Evolutionary conservation across 2,113 vertebrate species (phyloP), one percentile per base, ranked within the genome.

Genomic region (Myiagra hebetior): DNA sequence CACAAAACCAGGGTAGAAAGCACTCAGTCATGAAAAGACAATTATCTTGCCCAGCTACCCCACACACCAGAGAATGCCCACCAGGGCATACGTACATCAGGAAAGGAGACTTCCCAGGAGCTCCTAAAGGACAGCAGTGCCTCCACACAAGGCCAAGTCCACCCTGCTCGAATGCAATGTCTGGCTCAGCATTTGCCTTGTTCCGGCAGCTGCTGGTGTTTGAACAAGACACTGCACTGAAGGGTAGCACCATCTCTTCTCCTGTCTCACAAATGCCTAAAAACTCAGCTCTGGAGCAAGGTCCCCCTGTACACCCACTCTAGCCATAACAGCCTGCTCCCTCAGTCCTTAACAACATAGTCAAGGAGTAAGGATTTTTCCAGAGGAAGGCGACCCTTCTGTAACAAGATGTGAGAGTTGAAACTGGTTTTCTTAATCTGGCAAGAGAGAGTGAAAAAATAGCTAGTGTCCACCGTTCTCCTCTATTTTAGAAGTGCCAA

Each of bases 261-360:
- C 16, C 37, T 20, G 27, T 37, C 42, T 33, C 73, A 56, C 4
- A 35, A 63, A 63, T 6, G 3, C 17, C n/a, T n/a, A 49, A 65
- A 44, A 83, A 11, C 8, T 39, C 27, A 46, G 19, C 15, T 47
- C 35, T 1, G 4, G 28, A 41, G 52, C 31, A 81, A 74, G n/a
- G 52, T 2, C 3, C 9, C 16, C 21, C 39, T 35, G 28, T 31
- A 23, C 4, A 2, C 28, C 60, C n/a, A n/a, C 46, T 50, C 31
- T 19, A 50, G 44, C 26, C 26, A 12, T 1, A 26, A 7, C 13
- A 76, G 21, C 13, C 27, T 85, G 11, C 11, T 39, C 27, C 28
- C 41, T 47, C 27, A 22, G 7, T 39, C 26, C 2, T 0, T 18
- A 72, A 52, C 50, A n/a, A 44, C 0, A 0, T 2, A 79, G 15